Evolutionary conservation across 2,113 vertebrate genomes (phyloP).

Genomic region (Camelus dromedarius): DNA sequence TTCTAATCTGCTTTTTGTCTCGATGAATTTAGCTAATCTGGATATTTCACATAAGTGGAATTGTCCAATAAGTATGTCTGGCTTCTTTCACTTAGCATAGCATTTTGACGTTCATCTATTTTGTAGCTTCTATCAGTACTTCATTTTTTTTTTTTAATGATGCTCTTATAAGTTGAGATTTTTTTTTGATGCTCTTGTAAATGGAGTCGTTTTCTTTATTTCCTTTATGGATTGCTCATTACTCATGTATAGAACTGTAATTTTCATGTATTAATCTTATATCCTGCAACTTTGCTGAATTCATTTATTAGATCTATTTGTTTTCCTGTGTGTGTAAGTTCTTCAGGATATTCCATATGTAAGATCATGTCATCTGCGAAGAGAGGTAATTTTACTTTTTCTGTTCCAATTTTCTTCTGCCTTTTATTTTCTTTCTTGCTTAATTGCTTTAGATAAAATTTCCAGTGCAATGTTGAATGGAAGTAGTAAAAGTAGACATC

Average conservation of each 20-base stretch:
- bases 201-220: neutral
- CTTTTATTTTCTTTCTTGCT: neutral
- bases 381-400: constrained; percentile 3
- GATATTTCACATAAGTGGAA: neutral
- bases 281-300: neutral
- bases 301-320: neutral
- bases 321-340: neutral
- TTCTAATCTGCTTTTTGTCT: constrained; percentile 4
- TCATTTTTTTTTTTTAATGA: neutral
- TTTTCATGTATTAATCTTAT: constrained; percentile 13
- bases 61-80: neutral
- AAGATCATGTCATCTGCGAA: neutral
- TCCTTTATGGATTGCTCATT: neutral
- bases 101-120: constrained; percentile 19
- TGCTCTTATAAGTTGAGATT: neutral
- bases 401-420: neutral
- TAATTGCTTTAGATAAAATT: neutral
- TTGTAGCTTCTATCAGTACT: neutral
- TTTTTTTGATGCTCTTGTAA: neutral
- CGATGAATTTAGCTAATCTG: neutral
- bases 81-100: neutral
- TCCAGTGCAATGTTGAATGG: neutral
- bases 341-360: neutral
- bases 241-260: neutral
- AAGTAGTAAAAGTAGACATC: neutral